Base-by-base conservation (phyloP, 2,888 invertebrate species). In the Limenitis arthemis region DNA sequence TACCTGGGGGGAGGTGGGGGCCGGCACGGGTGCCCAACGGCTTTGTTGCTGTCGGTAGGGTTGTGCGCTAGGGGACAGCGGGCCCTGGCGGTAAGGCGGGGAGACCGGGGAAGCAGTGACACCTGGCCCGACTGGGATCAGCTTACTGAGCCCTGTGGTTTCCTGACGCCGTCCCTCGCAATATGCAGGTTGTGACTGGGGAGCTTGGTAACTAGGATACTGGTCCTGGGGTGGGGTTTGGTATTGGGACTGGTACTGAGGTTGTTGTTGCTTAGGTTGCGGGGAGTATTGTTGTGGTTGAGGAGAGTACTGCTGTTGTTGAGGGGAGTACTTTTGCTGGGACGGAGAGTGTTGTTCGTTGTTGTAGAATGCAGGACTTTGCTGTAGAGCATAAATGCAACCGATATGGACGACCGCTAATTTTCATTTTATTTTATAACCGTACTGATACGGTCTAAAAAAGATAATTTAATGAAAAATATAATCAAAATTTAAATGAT, bases 1-100 rank as follows among this genome's bases (percentile, higher is more conserved):
- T 85, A 85, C 86, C 85, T 86, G 85, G 57, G 85, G 85, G 65
- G 86, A 85, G 64, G 75, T 73, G 61, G 84, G 84, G 61, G 82
- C 79, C 62, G 80, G 78, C 57, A 86, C 86, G 38, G 86, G 85
- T 59, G 82, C 84, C 86, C 86, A 87, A 64, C 86, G 86, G 68
- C 66, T 75, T 70, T 70, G 75, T 62, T 72, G 79, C 69, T 69
- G 78, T 52, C 77, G 75, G 72, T 73, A 81, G 61, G 80, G 78
- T 70, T 80, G 82, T 60, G 75, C 73, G 62, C 72, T 72, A 36
- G 79, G 79, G 59, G 84, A 79, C 44, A 70, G 66, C 30, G 81
- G 82, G 50, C 77, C 79, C 61, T 70, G 77, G 51, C 74, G 76
- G 65, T 73, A 73, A 47, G 77, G 68, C 41, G 67, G 63, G 43